Base-by-base conservation (phyloP, 2,113 vertebrate genomes). In the Lanius ludovicianus region DNA sequence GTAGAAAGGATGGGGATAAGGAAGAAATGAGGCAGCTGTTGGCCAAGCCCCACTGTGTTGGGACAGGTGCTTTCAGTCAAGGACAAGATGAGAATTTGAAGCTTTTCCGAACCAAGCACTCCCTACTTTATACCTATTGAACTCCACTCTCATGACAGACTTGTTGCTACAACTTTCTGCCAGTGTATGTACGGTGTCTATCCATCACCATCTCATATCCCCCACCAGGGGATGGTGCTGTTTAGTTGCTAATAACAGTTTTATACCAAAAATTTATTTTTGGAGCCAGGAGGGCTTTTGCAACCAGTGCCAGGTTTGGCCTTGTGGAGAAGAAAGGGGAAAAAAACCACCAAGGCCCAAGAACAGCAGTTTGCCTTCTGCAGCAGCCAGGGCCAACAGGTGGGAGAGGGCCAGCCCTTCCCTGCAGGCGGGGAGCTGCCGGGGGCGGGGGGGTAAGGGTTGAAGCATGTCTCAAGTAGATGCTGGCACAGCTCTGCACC, bases 391-490 rank as follows among this genome's bases (percentile, higher is more conserved):
- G 28, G 78, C 31, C 11, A 0, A 71, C 20, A 19, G 47, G 62
- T 35, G 20, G 49, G 39, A 75, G 33, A 11, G 22, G 53, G 44
- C 33, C 10, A 8, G 53, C 35, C 33, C 60, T 57, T 42, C 53
- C 56, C 49, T n/a, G 33, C 0, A 0, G 13, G 30, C 21, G 31
- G 22, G 46, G 53, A 67, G 47, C 60, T 82, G 35, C 55, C 0
- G 2, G 52, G 44, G 24, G 4, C 1, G 0, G 33, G 1, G 0
- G 33, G 13, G 37, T 8, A 37, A 37, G 37, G 37, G 16, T 47
- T 2, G 1, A 33, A 49, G 24, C 10, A 0, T 0, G 1, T 37
- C 33, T 47, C 0, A 0, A 42, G 28, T 30, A 33, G 60, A 27
- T 35, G 31, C 68, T 62, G 68, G 35, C 46, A 50, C n/a, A 65